Base-by-base conservation (phyloP, 1,140 invertebrate species). In the Cryptotermes secundus region DNA sequence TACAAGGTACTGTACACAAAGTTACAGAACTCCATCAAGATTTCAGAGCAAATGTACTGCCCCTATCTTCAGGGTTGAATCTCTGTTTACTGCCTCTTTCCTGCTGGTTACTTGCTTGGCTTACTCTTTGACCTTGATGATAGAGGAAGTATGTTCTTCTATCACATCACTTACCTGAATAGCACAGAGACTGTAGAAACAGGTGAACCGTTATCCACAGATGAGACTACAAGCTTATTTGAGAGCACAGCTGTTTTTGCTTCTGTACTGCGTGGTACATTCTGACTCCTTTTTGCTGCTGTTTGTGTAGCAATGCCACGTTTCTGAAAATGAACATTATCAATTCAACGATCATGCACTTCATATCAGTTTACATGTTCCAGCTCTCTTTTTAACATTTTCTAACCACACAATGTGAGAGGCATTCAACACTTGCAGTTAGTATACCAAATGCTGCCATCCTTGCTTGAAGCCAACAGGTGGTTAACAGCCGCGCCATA, bases 121-220 rank as follows among this genome's bases (percentile, higher is more conserved):
- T n/a, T n/a, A n/a, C n/a, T n/a, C n/a, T n/a, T n/a, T n/a, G n/a
- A n/a, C n/a, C n/a, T n/a, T n/a, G n/a, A n/a, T n/a, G n/a, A n/a
- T n/a, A n/a, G n/a, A n/a, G n/a, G n/a, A n/a, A n/a, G n/a, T n/a
- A n/a, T n/a, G n/a, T n/a, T n/a, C n/a, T n/a, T n/a, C n/a, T n/a
- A n/a, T n/a, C n/a, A n/a, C n/a, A n/a, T n/a, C n/a, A n/a, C n/a
- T 85, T 81, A 88, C 88, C 86, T 87, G 85, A 90, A 87, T 34
- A 90, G 86, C 83, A 92, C 87, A 53, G 89, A 88, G 12, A 92
- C 86, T 42, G 89, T 87, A 10, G 90, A 88, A 10, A 92, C 80
- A 31, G 92, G 91, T 34, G 89, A 88, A 85, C 89, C 87, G 85
- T 89, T 91, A 85, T 92, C 91, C n/a, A 90, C 84, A 10, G 90